Evolutionary conservation across 1,140 invertebrate species (phyloP), one percentile per base, ranked within the genome.

Genomic region (Bombus impatiens): DNA sequence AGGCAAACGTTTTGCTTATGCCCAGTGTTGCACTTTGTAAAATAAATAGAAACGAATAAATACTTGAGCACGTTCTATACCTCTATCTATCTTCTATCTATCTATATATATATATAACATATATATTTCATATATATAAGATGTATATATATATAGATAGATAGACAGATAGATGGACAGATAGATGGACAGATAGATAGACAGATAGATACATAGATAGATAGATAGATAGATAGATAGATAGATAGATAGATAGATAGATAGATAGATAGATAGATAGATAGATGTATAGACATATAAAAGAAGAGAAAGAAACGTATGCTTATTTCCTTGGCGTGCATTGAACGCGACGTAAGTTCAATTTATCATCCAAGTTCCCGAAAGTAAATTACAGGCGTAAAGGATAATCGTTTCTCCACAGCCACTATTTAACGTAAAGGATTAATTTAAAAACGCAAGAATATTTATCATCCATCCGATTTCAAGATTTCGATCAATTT

Each of bases 1-100:
- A 86, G 65, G 15, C 78, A 35, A 83, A 83, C 22, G n/a, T 42
- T n/a, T 68, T 40, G 44, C 35, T 40, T 13, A 40, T 79, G 68
- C 47, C 74, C 82, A 37, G 15, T 65, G 57, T 84, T 87, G 62
- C 53, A 53, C 68, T 70, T 47, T 75, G 47, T 84, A 80, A 68
- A 90, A 90, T 90, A 90, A 90, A 90, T 90, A 90, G 71, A 90
- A 70, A 87, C 53, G 77, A 90, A 90, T 90, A 90, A 90, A 90
- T 90, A 90, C 83, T 90, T 87, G 84, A 90, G 72, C 84, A 67
- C 76, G 70, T 86, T 72, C 62, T 77, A 86, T 80, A 77, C 22
- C 18, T 53, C 47, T 53, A 15, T 47, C 4, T 15, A 47, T 47
- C 13, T 47, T 44, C 12, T 44, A 13, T 44, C 12, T 44, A 13